Base-by-base conservation (phyloP, 1,140 invertebrate genomes). In the Caerostris darwini region DNA sequence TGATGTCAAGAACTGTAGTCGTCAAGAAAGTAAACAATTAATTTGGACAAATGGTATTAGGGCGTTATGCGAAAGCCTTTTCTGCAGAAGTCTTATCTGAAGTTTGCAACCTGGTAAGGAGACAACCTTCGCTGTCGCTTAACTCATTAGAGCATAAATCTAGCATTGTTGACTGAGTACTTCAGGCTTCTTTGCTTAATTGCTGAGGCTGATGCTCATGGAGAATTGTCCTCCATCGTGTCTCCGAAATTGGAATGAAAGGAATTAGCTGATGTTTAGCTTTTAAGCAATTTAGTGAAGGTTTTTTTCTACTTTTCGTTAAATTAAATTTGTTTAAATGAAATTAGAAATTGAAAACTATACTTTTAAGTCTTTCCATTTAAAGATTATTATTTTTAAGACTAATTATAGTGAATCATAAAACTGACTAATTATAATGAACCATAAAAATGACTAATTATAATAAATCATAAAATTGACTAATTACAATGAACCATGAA, bases 11-110 rank as follows among this genome's bases (percentile, higher is more conserved):
- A 8, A 10, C 82, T 19, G 12, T 10, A 83, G 54, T 83, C 56
- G 56, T 83, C 82, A 83, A 83, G 82, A 83, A 83, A 83, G 82
- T 58, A 83, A 83, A 83, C 82, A 83, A 54, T 58, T 83, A 83
- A 83, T 83, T 83, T 58, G 82, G 82, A 58, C 82, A 83, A 58
- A 57, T 19, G 56, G 56, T 58, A 58, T 83, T 83, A 83, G 54
- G 5, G 54, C 82, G 53, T 56, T 58, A 56, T 17, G 82, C 7
- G 82, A 56, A 58, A 83, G 56, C 53, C 14, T 53, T 83, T 56
- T 83, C 54, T 83, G 57, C 56, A 19, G 14, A 57, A 83, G 82
- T 56, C 82, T 83, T 83, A 83, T 83, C 82, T 57, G 54, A 17
- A 17, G 54, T 8, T 19, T 83, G 82, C 82, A 83, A 83, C 82